These are phyloP conservation scores for Cygnus olor DNA, from an alignment of 2,797 vertebrate genomes.

Conservation along the genomic window DNA sequence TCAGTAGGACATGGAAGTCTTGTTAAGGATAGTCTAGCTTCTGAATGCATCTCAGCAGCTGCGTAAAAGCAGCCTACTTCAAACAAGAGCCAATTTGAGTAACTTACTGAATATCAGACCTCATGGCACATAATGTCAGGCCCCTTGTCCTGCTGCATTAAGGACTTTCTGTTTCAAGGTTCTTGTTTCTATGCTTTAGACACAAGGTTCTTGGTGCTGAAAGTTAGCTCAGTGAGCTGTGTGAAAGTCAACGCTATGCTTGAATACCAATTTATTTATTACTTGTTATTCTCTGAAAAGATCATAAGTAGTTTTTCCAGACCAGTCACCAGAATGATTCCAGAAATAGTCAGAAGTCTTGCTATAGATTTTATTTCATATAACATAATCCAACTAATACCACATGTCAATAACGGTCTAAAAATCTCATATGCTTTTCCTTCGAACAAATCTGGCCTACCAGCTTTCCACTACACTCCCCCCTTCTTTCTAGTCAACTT, in stretches of 20 bases:
- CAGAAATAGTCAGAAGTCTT: not conserved
- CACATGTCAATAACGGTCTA: not conserved
- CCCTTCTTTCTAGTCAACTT: not conserved
- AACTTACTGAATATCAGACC: not conserved
- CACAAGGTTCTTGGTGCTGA: not conserved
- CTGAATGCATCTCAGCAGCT: not conserved
- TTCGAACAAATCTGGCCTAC: not conserved
- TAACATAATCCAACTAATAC: not conserved
- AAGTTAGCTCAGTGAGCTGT: not conserved
- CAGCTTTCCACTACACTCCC: not conserved
- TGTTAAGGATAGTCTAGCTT: not conserved
- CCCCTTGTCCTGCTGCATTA: not conserved
- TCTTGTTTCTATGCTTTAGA: not conserved
- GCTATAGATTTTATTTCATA: slow-evolving; percentile 72
- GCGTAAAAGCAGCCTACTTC: not conserved
- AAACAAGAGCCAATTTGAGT: not conserved
- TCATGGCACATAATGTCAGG: not conserved
- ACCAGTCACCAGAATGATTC: not conserved
- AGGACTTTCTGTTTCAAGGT: not conserved
- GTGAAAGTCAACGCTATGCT: not conserved
- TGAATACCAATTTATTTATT: not conserved
- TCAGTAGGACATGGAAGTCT: not conserved
- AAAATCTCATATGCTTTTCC: not conserved
- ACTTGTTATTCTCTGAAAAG: not conserved
- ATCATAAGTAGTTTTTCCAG: not conserved